A percentile compares a stretch with the other conserved stretches of the same genome.
Evolutionary conservation across 2,888 invertebrate genomes (phyloP).

Genomic region (Bellardia bayeri): DNA sequence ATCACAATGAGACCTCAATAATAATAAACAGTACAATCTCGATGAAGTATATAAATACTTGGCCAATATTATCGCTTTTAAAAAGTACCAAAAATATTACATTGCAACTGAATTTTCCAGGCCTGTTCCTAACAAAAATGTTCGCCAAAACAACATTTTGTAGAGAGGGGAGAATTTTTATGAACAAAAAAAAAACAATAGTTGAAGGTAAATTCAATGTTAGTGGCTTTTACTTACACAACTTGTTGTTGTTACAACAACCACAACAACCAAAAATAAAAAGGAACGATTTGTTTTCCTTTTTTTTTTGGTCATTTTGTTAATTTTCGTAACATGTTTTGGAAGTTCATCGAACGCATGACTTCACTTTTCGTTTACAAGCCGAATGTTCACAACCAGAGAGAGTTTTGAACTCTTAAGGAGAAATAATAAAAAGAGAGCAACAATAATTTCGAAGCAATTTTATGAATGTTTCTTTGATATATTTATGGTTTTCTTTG

Average conservation of each 20-base stretch:
- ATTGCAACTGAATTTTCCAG: too few relatives aligned
- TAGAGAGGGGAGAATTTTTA: not conserved
- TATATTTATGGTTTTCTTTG: constrained; percentile 18
- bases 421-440: constrained; percentile 3
- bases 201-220: constrained; percentile 64
- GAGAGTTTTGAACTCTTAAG: not conserved
- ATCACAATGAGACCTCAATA: too few relatives aligned
- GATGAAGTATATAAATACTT: too few relatives aligned
- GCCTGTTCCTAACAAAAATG: not conserved
- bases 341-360: constrained; percentile 72
- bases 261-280: constrained; percentile 29
- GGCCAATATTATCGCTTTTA: too few relatives aligned
- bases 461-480: constrained; percentile 19
- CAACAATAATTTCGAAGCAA: not conserved
- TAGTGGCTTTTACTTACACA: constrained; percentile 57
- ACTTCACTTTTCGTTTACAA: constrained; percentile 50
- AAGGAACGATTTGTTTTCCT: constrained; percentile 54
- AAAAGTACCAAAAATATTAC: too few relatives aligned
- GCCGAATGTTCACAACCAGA: not conserved
- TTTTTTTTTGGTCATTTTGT: not conserved
- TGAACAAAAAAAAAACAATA: not conserved
- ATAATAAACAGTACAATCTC: too few relatives aligned
- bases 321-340: constrained; percentile 58
- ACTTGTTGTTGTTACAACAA: constrained; percentile 56
- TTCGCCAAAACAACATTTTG: not conserved